Percentiles rank a stretch among this genome's conserved stretches.
phyloP scores from a whole-genome alignment of 2,113 vertebrate species.

The Nibea albiflora region DNA sequence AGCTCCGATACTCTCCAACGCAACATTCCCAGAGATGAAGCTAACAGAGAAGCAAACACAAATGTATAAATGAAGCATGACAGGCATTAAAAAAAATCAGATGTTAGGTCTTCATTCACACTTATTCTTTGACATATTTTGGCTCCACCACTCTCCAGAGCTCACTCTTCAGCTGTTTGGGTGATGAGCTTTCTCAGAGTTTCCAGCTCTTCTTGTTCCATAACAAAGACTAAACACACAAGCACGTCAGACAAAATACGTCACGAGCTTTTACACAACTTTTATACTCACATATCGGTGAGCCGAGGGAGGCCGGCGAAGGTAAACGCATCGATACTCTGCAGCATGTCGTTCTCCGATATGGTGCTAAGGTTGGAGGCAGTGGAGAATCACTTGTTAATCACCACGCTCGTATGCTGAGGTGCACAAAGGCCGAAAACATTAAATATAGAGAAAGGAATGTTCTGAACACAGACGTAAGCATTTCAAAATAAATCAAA shows the following conservation, averaged over 20 bases:
- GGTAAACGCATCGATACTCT: slow-evolving; percentile 51
- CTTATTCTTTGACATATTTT: slow-evolving; percentile 33
- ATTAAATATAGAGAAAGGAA: background rate
- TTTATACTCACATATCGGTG: slow-evolving; percentile 58
- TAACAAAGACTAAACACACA: slow-evolving; percentile 64
- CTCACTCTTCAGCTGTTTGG: slow-evolving; percentile 24
- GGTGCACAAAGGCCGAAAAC: background rate
- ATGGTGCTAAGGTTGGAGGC: slow-evolving; percentile 39
- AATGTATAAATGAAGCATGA: background rate
- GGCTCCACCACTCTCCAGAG: slow-evolving; percentile 8
- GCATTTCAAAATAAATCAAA: too few species aligned
- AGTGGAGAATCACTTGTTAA: background rate
- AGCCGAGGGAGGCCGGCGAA: slow-evolving; percentile 60
- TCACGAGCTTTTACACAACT: background rate
- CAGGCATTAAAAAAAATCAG: background rate
- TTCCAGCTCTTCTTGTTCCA: slow-evolving; percentile 49
- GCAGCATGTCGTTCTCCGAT: slow-evolving; percentile 50
- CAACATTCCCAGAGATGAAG: slow-evolving; percentile 73
- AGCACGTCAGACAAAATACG: background rate
- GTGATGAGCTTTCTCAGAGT: slow-evolving; percentile 28
- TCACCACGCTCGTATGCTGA: background rate
- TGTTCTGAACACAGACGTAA: background rate
- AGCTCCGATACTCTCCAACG: slow-evolving; percentile 67
- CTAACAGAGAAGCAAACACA: slow-evolving; percentile 55
- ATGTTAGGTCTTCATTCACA: slow-evolving; percentile 4